These are phyloP conservation scores for Diploptera punctata DNA, from an alignment of 2,888 invertebrate genomes.

Conservation along the genomic window DNA sequence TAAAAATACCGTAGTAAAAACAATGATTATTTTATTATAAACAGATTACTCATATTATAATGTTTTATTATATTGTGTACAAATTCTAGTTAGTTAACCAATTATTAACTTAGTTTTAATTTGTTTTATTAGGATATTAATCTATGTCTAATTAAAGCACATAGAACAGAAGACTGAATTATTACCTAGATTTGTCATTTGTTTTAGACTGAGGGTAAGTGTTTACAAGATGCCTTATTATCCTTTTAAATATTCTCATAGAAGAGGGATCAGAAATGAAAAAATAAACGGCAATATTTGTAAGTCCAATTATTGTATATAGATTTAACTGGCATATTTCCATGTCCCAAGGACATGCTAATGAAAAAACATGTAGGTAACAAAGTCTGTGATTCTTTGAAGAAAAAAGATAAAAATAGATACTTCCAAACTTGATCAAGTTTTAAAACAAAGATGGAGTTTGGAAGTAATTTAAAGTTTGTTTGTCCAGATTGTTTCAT, in stretches of 20 bases:
- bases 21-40: slow-evolving; percentile 33
- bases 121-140: slow-evolving; percentile 31
- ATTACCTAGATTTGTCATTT: slow-evolving; percentile 28
- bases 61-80: slow-evolving; percentile 37
- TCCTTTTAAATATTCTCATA: slow-evolving; percentile 17
- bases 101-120: slow-evolving; percentile 35
- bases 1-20: slow-evolving; percentile 29
- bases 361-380: slow-evolving; percentile 17
- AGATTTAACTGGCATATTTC: slow-evolving; percentile 17
- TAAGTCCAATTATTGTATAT: slow-evolving; percentile 30
- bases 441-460: slow-evolving; percentile 3
- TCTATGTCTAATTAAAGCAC: slow-evolving; percentile 31
- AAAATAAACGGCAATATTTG: slow-evolving; percentile 15
- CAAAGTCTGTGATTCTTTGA: slow-evolving; percentile 34
- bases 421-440: slow-evolving; percentile 22
- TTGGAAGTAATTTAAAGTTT: slow-evolving; percentile 19
- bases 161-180: slow-evolving; percentile 37
- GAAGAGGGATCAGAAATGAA: slow-evolving; percentile 7
- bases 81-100: slow-evolving; percentile 40
- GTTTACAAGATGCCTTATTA: slow-evolving; percentile 35
- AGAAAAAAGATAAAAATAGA: background rate
- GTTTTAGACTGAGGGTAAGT: slow-evolving; percentile 36
- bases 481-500: slow-evolving; percentile 8
- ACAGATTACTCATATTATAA: slow-evolving; percentile 35
- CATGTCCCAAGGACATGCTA: slow-evolving; percentile 35